Evolutionary conservation across 2,888 invertebrate genomes (phyloP), one percentile per base, ranked within the genome.

Genomic region (Drosophila hamatofila): DNA sequence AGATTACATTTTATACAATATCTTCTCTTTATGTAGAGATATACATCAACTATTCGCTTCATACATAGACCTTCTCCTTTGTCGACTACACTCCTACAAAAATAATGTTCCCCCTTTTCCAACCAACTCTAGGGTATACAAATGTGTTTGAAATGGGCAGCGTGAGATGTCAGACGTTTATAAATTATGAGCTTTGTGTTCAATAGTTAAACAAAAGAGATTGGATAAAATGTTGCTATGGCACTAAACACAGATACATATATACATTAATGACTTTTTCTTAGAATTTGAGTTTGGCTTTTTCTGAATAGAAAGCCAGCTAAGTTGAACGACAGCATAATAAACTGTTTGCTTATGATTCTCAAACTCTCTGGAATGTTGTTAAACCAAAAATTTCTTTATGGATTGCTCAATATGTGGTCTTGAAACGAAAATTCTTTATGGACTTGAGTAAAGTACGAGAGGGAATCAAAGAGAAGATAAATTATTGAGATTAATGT

Each of bases 151-250:
- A 27, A 42, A 21, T 18, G 39, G 37, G 27, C 21, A 30, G 23
- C 18, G 27, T 41, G n/a, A 42, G 35, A 30, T 55, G 27, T n/a
- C 39, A 56, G 52, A 48, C 18, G 3, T 23, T 16, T 27, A 52
- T 72, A 60, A 69, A 49, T 58, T 37, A 74, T 46, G 21, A 42
- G 33, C 21, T 44, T 41, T 14, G 25, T 16, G 41, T 60, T 60
- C 23, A 46, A n/a, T 48, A 27, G 25, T 8, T 16, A 33, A 61
- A 52, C 12, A 56, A 59, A 42, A n/a, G 4, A 59, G 52, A 66
- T 73, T 63, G 49, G 30, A 30, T 33, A 18, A 37, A 23, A 21
- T 41, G 23, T 35, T 49, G 16, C 27, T 11, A 18, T 37, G n/a
- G 35, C 21, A 25, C 14, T 30, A 27, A 30, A 16, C 27, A 11